A percentile compares a stretch with the other conserved stretches of the same genome.
Conservation (phyloP, 1,140 invertebrate genomes). For the Harlomillsia oculata region DNA sequence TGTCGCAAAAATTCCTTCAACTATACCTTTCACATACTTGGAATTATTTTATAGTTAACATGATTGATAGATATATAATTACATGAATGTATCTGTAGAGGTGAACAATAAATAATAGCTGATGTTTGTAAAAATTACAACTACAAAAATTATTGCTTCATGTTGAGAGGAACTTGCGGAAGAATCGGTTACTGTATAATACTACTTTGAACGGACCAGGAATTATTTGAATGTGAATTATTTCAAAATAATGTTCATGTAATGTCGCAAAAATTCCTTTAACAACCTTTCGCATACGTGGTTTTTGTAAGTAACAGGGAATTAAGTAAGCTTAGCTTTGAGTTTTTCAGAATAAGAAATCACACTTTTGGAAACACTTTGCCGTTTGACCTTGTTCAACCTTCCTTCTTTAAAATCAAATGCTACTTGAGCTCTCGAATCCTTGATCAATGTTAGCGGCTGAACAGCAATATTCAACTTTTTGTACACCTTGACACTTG, state of each 20-base stretch:
- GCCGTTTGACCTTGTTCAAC: background rate
- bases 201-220: too few relatives aligned
- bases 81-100: too few relatives aligned
- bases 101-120: too few relatives aligned
- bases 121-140: too few relatives aligned
- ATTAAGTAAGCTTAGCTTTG: background rate
- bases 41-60: too few relatives aligned
- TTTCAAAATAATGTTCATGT: background rate
- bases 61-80: too few relatives aligned
- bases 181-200: too few relatives aligned
- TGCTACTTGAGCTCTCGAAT: background rate
- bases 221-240: background rate
- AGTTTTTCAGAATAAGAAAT: constrained; percentile 1
- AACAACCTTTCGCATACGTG: too few relatives aligned
- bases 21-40: too few relatives aligned
- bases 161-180: too few relatives aligned
- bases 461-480: constrained; percentile 1
- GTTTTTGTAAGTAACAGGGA: background rate
- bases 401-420: background rate
- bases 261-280: background rate
- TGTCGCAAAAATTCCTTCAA: too few relatives aligned
- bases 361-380: background rate
- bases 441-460: background rate
- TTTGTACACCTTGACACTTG: background rate
- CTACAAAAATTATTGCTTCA: too few relatives aligned